phyloP scores from a whole-genome alignment of 2,113 vertebrate species.

The Alosa alosa region DNA sequence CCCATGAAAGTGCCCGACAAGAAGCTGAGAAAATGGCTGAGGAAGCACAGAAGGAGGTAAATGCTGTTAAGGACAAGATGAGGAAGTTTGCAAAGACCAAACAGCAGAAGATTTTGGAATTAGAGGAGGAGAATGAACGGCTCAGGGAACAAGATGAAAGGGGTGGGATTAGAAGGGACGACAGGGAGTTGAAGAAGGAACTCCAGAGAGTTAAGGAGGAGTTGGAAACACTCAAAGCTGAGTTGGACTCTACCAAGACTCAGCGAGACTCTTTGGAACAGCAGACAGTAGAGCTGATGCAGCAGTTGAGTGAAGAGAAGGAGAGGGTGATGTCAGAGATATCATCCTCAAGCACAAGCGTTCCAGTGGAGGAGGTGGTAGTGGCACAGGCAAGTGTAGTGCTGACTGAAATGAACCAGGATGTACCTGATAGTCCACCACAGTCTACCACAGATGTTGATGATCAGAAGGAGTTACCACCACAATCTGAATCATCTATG shows the following conservation, averaged over 20 bases:
- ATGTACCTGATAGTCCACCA: constrained; percentile 36
- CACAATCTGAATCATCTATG: constrained; percentile 14
- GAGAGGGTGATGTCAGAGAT: constrained; percentile 51
- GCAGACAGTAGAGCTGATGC: constrained; percentile 60
- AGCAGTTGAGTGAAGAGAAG: constrained; percentile 59
- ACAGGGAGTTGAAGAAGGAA: constrained; percentile 55
- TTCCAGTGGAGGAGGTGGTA: constrained; percentile 51
- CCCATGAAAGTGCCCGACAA: constrained; percentile 71
- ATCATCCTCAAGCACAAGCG: constrained; percentile 4
- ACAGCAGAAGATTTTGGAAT: constrained; percentile 91
- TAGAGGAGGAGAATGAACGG: constrained; percentile 92
- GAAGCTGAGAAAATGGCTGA: constrained; percentile 77
- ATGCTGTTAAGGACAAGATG: constrained; percentile 91
- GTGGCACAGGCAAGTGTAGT: constrained; percentile 41
- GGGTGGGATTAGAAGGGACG: constrained; percentile 45
- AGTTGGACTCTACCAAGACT: constrained; percentile 51
- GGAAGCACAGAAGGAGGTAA: constrained; percentile 81
- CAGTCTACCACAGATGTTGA: constrained; percentile 30
- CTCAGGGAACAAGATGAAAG: constrained; percentile 67
- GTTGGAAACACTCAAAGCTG: constrained; percentile 52
- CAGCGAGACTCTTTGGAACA: constrained; percentile 60
- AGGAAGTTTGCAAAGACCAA: constrained; percentile 95
- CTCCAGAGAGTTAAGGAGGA: constrained; percentile 56
- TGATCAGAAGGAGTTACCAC: not conserved
- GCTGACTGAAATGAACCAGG: constrained; percentile 33